Percentiles rank a stretch among this genome's conserved stretches.
Conservation (phyloP, 2,113 vertebrate genomes). For the Paratilapia polleni region DNA sequence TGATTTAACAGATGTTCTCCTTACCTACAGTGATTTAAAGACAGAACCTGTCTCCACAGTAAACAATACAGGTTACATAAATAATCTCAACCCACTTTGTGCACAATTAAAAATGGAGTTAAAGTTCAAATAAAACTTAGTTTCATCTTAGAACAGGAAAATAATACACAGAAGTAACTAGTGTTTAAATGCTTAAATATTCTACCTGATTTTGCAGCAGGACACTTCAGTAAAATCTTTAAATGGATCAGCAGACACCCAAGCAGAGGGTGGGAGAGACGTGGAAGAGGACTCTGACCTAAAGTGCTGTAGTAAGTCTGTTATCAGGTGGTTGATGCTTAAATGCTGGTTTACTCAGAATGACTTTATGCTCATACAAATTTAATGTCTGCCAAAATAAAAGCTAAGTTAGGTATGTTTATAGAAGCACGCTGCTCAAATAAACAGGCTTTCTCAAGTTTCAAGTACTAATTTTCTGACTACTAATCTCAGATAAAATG, state of each 20-base stretch:
- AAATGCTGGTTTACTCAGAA: background rate
- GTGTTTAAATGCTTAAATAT: background rate
- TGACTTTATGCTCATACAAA: background rate
- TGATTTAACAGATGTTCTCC: too few relatives aligned
- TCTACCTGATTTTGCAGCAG: background rate
- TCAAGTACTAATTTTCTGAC: background rate
- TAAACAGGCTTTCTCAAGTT: background rate
- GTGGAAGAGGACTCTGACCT: background rate
- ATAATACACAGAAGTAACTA: too few relatives aligned
- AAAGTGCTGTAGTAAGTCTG: slow-evolving; percentile 35
- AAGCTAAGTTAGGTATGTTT: background rate
- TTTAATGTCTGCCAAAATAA: background rate
- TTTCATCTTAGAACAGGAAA: too few relatives aligned
- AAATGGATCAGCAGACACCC: slow-evolving; percentile 8
- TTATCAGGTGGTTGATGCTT: background rate
- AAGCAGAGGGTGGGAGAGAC: slow-evolving; percentile 9
- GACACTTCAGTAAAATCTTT: slow-evolving; percentile 12
- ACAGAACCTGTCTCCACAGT: too few relatives aligned
- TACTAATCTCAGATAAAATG: background rate
- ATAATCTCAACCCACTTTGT: too few relatives aligned
- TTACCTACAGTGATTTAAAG: too few relatives aligned
- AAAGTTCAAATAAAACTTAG: background rate
- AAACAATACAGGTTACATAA: too few relatives aligned
- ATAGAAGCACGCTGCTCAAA: background rate
- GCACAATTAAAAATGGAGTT: too few relatives aligned